Percentiles rank a stretch among this genome's conserved stretches.
Evolutionary conservation across 2,888 invertebrate genomes (phyloP).

Genomic region (Tetheella fluctuosa): DNA sequence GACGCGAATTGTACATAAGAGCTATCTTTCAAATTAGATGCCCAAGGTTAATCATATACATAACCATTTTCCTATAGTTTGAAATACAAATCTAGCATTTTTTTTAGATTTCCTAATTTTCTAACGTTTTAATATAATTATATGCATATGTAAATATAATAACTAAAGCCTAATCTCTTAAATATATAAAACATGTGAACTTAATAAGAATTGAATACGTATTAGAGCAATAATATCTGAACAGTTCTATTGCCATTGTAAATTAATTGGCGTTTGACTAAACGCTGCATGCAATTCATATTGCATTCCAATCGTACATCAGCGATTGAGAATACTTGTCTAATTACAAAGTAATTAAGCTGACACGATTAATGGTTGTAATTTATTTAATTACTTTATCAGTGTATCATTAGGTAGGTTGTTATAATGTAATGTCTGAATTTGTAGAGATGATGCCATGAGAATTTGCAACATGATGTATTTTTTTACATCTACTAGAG

Average conservation of each 20-base stretch:
- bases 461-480: constrained; percentile 1
- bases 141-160: too few species aligned
- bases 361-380: constrained; percentile 4
- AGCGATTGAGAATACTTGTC: constrained; percentile 3
- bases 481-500: too few species aligned
- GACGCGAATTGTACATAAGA: too few species aligned
- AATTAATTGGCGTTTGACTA: constrained; percentile 33
- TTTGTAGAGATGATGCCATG: constrained; percentile 16
- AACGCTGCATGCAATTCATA: constrained; percentile 24
- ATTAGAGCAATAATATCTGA: background rate
- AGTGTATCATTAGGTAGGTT: constrained; percentile 8
- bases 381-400: constrained; percentile 16
- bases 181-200: background rate
- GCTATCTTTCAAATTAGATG: too few species aligned
- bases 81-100: too few species aligned
- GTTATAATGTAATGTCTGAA: background rate
- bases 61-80: too few species aligned
- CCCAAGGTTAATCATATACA: too few species aligned
- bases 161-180: background rate
- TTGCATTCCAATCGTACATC: constrained; percentile 17
- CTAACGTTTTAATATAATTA: too few species aligned
- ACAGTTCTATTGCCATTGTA: constrained; percentile 18
- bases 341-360: constrained; percentile 11
- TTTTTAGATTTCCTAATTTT: too few species aligned
- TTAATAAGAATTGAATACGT: background rate